Evolutionary conservation across 2,888 invertebrate species (phyloP).

Genomic region (Gnatocerus cornutus): DNA sequence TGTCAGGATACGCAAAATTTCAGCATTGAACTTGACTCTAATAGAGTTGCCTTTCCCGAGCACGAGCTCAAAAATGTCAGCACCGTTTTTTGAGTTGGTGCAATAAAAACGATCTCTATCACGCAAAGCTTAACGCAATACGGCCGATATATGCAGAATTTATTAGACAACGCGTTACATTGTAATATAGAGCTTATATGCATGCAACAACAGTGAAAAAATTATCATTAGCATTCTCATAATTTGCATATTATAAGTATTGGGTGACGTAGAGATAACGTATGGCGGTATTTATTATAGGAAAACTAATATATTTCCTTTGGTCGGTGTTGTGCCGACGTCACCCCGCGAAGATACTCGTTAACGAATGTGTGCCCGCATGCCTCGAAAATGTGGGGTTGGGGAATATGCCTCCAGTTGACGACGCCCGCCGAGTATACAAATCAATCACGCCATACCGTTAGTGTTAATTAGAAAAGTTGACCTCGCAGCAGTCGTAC

Average conservation of each 20-base stretch:
- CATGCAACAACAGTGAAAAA: conserved; percentile 52
- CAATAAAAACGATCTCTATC: conserved; percentile 47
- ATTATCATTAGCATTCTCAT: conserved; percentile 49
- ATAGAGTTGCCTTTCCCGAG: background rate
- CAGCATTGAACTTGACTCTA: too few species aligned
- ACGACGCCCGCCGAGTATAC: conserved; percentile 61
- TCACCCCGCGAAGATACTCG: conserved; percentile 42
- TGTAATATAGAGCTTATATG: conserved; percentile 49
- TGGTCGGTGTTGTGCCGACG: conserved; percentile 46
- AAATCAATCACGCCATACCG: conserved; percentile 68
- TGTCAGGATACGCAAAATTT: too few species aligned
- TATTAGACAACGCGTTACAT: conserved; percentile 48
- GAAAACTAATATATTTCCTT: conserved; percentile 55
- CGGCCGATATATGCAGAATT: conserved; percentile 51
- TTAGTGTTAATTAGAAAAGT: conserved; percentile 70
- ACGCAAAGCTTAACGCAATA: conserved; percentile 50
- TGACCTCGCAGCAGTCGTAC: conserved; percentile 62
- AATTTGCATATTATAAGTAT: conserved; percentile 53
- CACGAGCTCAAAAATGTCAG: conserved; percentile 40
- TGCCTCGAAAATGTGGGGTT: conserved; percentile 29
- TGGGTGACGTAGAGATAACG: conserved; percentile 51
- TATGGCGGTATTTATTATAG: conserved; percentile 54
- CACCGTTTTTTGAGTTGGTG: conserved; percentile 29
- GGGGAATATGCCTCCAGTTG: conserved; percentile 36
- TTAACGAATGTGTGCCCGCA: conserved; percentile 40